Percentiles rank a stretch among this genome's conserved stretches.
Conservation (phyloP, 2,888 invertebrate species). For the Geophilus truncorum region DNA sequence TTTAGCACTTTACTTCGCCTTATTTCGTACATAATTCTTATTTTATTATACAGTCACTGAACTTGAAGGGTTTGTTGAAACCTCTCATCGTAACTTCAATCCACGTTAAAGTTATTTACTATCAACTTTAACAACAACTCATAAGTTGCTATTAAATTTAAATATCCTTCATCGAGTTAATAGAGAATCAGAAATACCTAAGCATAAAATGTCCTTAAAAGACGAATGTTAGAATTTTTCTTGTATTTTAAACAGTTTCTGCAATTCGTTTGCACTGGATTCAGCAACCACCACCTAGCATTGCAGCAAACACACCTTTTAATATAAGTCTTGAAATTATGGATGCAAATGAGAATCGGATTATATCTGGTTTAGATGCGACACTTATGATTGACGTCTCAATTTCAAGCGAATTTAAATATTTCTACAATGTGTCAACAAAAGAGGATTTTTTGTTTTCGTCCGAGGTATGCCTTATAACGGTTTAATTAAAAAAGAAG, state of each 20-base stretch:
- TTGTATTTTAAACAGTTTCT: not conserved
- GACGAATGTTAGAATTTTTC: too few relatives aligned
- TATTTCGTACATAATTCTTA: not conserved
- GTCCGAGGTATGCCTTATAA: not conserved
- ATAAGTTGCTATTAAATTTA: not conserved
- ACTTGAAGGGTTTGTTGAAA: not conserved
- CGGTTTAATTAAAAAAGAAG: not conserved
- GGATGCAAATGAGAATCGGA: not conserved
- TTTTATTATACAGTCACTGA: not conserved
- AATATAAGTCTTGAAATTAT: constrained; percentile 11
- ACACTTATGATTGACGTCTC: constrained; percentile 29
- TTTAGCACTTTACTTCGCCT: not conserved
- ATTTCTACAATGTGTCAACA: constrained; percentile 13
- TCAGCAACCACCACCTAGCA: not conserved
- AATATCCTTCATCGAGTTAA: not conserved
- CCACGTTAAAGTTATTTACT: not conserved
- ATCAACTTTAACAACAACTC: not conserved
- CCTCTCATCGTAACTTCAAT: not conserved
- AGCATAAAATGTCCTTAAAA: too few relatives aligned
- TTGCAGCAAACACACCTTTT: constrained; percentile 11
- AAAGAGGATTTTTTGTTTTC: constrained; percentile 29
- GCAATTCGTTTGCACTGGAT: constrained; percentile 8
- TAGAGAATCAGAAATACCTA: not conserved
- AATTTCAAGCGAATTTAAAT: constrained; percentile 25
- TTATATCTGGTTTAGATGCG: constrained; percentile 4